These are phyloP conservation scores for Poecilia latipinna DNA, from an alignment of 2,113 vertebrate species.

Conservation along the genomic window DNA sequence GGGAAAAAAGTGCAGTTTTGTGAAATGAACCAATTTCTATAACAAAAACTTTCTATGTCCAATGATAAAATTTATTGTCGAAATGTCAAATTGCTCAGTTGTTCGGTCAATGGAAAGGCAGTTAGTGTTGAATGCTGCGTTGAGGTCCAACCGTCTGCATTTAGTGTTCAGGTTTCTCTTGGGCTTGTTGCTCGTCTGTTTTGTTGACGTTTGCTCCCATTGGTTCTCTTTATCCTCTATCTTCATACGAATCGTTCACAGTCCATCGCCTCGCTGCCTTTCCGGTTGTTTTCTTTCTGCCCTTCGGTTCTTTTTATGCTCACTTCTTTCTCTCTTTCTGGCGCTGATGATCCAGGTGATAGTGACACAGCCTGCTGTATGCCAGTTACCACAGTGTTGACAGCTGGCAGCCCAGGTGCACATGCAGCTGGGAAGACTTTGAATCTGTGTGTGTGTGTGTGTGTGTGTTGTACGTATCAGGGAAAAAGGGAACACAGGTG, in stretches of 20 bases:
- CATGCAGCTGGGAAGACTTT: constrained; percentile 63
- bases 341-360: constrained; percentile 72
- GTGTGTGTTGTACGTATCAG: constrained; percentile 30
- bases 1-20: too few species aligned
- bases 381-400: constrained; percentile 75
- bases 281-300: constrained; percentile 13
- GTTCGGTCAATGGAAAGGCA: too few species aligned
- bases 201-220: background rate
- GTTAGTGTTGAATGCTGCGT: too few species aligned
- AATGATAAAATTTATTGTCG: too few species aligned
- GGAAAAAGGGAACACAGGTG: constrained; percentile 63
- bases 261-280: constrained; percentile 6
- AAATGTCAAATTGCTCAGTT: too few species aligned
- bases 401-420: constrained; percentile 75
- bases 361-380: constrained; percentile 71
- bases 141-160: too few species aligned
- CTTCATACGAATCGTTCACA: background rate
- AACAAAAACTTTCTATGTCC: too few species aligned
- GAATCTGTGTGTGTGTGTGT: constrained; percentile 58
- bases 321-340: constrained; percentile 31
- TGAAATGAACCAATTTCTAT: too few species aligned
- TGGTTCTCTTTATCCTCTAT: background rate
- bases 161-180: background rate
- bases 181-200: background rate
- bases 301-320: constrained; percentile 30